Percentiles rank a stretch among this genome's conserved stretches.
Evolutionary conservation across 2,113 vertebrate genomes (phyloP).

Genomic region (Phoxinus phoxinus): DNA sequence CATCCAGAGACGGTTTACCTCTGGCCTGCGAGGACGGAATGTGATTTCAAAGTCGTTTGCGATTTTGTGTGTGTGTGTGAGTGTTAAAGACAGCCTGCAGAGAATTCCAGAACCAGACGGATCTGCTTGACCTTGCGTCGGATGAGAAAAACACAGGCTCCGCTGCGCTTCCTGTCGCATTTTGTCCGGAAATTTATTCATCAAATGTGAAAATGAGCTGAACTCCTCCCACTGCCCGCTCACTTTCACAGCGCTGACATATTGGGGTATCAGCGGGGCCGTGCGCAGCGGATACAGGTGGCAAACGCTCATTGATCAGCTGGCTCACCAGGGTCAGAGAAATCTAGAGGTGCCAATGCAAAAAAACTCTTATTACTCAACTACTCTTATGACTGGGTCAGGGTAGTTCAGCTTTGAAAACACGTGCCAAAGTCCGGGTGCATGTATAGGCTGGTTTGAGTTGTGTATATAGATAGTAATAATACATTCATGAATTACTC

Average conservation of each 20-base stretch:
- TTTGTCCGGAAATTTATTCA: constrained; percentile 48
- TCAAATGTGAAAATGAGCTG: constrained; percentile 40
- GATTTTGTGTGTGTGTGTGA: constrained; percentile 41
- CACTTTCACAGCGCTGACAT: constrained; percentile 31
- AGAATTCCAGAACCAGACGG: constrained; percentile 44
- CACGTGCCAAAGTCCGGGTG: not conserved
- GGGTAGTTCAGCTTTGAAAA: constrained; percentile 29
- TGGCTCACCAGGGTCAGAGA: constrained; percentile 44
- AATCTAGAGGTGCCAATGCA: constrained; percentile 48
- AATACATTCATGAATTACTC: constrained; percentile 21
- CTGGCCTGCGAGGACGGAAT: constrained; percentile 60
- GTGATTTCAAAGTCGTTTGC: constrained; percentile 62
- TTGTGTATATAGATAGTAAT: not conserved
- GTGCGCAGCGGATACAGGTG: not conserved
- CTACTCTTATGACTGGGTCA: constrained; percentile 34
- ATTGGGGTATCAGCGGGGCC: constrained; percentile 22
- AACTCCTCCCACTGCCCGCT: constrained; percentile 46
- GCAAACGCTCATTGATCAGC: constrained; percentile 46
- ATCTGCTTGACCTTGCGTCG: constrained; percentile 57
- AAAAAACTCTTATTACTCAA: constrained; percentile 48
- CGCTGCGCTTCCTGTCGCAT: constrained; percentile 41
- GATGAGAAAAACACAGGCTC: constrained; percentile 43
- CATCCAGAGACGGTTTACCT: constrained; percentile 44
- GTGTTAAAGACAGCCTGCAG: constrained; percentile 14
- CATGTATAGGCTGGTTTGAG: constrained; percentile 10